Evolutionary conservation across 2,797 vertebrate genomes (phyloP).

Genomic region (Psittacula derbiana): DNA sequence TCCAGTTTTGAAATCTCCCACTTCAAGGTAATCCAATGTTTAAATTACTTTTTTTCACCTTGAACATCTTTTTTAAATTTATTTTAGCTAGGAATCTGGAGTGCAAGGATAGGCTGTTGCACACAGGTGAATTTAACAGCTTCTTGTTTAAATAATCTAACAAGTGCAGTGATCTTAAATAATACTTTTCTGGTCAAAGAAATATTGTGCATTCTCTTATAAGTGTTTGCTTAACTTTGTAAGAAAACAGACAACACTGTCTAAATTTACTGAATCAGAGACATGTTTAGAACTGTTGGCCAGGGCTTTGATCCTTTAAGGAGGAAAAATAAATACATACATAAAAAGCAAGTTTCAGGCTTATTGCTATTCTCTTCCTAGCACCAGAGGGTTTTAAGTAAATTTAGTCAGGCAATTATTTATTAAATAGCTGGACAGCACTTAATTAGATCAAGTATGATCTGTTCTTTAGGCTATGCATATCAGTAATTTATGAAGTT

Average conservation of each 20-base stretch:
- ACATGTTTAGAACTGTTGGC: neutral
- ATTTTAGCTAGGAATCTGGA: neutral
- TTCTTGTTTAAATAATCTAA: neutral
- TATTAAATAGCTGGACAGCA: neutral
- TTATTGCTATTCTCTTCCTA: neutral
- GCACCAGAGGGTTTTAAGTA: neutral
- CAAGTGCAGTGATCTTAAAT: neutral
- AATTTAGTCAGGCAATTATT: neutral
- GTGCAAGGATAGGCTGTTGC: neutral
- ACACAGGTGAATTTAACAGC: neutral
- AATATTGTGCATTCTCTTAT: neutral
- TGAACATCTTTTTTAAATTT: neutral
- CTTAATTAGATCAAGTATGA: neutral
- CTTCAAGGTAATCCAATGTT: neutral
- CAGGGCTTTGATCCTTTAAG: neutral
- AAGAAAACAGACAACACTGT: neutral
- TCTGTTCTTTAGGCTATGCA: neutral
- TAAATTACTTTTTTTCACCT: neutral
- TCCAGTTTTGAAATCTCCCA: neutral
- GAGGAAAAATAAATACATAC: neutral
- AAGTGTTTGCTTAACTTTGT: neutral
- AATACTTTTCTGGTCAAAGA: neutral
- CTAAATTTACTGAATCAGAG: neutral
- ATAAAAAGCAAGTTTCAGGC: neutral
- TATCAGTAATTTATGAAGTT: neutral